Percentiles rank a stretch among this genome's conserved stretches.
Evolutionary conservation across 2,888 invertebrate species (phyloP).

Genomic region (Drosophila fungiperda): DNA sequence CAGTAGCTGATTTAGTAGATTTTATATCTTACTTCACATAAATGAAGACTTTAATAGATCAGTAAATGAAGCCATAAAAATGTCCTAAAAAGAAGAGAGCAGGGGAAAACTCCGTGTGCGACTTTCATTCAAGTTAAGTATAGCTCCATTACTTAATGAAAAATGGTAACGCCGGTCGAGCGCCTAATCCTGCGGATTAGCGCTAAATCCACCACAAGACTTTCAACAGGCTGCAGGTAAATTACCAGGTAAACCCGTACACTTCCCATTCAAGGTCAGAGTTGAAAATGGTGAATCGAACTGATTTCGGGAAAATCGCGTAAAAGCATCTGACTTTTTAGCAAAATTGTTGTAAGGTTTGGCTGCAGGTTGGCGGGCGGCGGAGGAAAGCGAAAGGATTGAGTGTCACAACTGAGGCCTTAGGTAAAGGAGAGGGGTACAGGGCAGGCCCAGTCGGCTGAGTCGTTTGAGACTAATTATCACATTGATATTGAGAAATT

Average conservation of each 20-base stretch:
- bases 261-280: constrained; percentile 49
- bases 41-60: neutral
- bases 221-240: constrained; percentile 58
- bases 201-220: constrained; percentile 76
- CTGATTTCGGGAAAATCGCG: constrained; percentile 46
- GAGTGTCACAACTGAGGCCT: constrained; percentile 28
- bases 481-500: constrained; percentile 62
- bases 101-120: constrained; percentile 24
- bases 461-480: constrained; percentile 57
- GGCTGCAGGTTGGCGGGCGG: constrained; percentile 31
- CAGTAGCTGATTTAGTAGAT: too few species aligned
- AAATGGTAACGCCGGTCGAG: constrained; percentile 53
- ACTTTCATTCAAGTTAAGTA: constrained; percentile 62
- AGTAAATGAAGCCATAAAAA: neutral
- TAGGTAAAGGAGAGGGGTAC: constrained; percentile 5
- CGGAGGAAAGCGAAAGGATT: constrained; percentile 49
- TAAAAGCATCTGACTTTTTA: constrained; percentile 70
- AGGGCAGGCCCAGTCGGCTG: constrained; percentile 1
- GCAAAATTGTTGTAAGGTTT: constrained; percentile 40
- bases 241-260: constrained; percentile 9
- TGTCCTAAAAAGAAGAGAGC: neutral
- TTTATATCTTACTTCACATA: neutral
- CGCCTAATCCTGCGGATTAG: constrained; percentile 61
- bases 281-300: constrained; percentile 45
- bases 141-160: constrained; percentile 71